Conservation (phyloP, 2,888 invertebrate genomes). For the Eupelmus urozonus region DNA sequence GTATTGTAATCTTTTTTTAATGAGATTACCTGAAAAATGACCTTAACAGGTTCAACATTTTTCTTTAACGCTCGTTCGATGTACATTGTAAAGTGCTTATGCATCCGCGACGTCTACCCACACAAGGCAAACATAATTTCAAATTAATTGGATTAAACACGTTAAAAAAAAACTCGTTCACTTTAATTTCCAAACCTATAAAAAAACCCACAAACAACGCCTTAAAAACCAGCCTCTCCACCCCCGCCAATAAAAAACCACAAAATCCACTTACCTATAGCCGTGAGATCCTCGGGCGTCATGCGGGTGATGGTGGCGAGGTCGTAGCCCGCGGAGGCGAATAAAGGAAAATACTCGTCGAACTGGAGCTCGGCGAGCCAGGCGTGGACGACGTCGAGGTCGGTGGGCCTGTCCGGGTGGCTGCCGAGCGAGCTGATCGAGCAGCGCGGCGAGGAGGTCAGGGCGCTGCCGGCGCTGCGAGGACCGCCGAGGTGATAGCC, state of each 20-base stretch:
- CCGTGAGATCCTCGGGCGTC: slow-evolving; percentile 97
- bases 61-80: too few species aligned
- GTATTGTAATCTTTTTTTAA: too few species aligned
- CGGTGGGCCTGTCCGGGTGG: slow-evolving; percentile 78
- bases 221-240: too few species aligned
- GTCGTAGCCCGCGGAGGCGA: slow-evolving; percentile 97
- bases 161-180: too few species aligned
- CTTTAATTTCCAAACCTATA: too few species aligned
- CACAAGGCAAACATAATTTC: too few species aligned
- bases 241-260: not conserved
- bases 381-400: slow-evolving; percentile 94
- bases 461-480: slow-evolving; percentile 79
- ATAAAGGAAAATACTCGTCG: slow-evolving; percentile 96
- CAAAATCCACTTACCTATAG: slow-evolving; percentile 81
- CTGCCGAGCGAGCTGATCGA: slow-evolving; percentile 82
- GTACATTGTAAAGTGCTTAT: too few species aligned
- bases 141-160: too few species aligned
- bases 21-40: too few species aligned
- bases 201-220: too few species aligned
- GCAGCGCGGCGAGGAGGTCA: slow-evolving; percentile 82
- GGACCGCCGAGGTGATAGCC: slow-evolving; percentile 83
- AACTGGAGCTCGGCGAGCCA: slow-evolving; percentile 96
- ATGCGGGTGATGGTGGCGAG: slow-evolving; percentile 98
- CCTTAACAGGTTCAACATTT: too few species aligned
- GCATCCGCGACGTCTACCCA: too few species aligned